phyloP scores from a whole-genome alignment of 2,113 vertebrate genomes.

The Cavia porcellus region DNA sequence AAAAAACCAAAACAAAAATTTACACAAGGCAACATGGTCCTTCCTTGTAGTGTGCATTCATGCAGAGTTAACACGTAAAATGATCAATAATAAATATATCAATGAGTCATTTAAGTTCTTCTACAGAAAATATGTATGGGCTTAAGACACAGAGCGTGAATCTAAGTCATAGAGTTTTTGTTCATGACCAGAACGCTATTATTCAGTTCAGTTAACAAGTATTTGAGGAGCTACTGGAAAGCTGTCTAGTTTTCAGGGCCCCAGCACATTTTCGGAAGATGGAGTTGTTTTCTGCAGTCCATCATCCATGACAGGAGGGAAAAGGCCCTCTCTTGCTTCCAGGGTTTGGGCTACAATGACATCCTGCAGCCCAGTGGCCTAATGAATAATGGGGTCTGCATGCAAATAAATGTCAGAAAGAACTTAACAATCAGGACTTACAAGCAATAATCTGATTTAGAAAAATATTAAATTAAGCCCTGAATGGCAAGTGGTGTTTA shows the following conservation, averaged over 20 bases:
- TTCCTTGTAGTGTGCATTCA: background rate
- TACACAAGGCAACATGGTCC: background rate
- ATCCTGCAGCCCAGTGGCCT: background rate
- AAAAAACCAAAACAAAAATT: background rate
- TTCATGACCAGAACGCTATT: background rate
- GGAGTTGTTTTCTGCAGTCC: background rate
- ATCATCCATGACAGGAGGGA: background rate
- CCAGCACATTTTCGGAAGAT: background rate
- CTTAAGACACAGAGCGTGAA: background rate
- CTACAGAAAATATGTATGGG: background rate
- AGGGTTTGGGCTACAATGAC: background rate
- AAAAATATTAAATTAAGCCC: slow-evolving; percentile 78
- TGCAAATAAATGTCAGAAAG: slow-evolving; percentile 70
- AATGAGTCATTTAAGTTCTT: slow-evolving; percentile 23
- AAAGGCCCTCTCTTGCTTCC: background rate
- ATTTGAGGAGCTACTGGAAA: slow-evolving; percentile 2
- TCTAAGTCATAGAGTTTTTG: slow-evolving; percentile 20
- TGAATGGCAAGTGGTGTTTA: slow-evolving; percentile 59
- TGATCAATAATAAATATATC: background rate
- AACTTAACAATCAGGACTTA: slow-evolving; percentile 62
- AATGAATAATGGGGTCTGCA: slow-evolving; percentile 24
- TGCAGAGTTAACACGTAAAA: background rate
- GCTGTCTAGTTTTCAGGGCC: background rate
- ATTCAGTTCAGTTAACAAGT: background rate
- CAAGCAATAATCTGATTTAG: slow-evolving; percentile 78